These are phyloP conservation scores for Lepus timidus DNA, from an alignment of 2,113 vertebrate species.

Conservation along the genomic window DNA sequence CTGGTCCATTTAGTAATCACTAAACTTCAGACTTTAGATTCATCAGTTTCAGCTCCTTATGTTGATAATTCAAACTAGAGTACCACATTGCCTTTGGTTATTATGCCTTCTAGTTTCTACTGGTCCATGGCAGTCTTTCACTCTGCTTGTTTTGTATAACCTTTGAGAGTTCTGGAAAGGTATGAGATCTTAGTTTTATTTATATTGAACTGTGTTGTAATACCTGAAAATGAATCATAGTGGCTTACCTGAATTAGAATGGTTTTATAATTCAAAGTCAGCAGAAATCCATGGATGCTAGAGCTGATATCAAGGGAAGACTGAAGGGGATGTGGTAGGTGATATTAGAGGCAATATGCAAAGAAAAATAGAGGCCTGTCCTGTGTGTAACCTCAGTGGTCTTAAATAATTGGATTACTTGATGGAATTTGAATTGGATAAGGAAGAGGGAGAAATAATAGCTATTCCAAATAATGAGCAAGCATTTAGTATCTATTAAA, in stretches of 20 bases:
- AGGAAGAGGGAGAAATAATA: background rate
- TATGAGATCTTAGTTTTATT: slow-evolving; percentile 1
- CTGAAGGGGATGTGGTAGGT: background rate
- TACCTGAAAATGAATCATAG: background rate
- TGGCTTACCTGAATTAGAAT: slow-evolving; percentile 25
- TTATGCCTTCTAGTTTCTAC: background rate
- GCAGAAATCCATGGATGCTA: background rate
- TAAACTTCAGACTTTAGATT: background rate
- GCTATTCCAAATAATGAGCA: background rate
- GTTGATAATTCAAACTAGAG: background rate
- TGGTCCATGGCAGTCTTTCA: background rate
- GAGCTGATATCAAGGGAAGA: background rate
- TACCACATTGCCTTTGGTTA: background rate
- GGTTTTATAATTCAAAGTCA: slow-evolving; percentile 50
- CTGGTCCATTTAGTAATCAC: background rate
- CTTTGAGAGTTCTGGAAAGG: background rate
- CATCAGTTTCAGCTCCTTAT: background rate
- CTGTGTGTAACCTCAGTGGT: background rate
- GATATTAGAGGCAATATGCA: background rate
- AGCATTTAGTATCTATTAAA: background rate
- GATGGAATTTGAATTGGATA: background rate
- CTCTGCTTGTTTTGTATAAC: background rate
- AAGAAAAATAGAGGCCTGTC: background rate
- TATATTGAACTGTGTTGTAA: background rate
- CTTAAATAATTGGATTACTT: background rate